Evolutionary conservation across 2,888 invertebrate genomes (phyloP), one percentile per base, ranked within the genome.

Genomic region (Cheilosia vernalis): DNA sequence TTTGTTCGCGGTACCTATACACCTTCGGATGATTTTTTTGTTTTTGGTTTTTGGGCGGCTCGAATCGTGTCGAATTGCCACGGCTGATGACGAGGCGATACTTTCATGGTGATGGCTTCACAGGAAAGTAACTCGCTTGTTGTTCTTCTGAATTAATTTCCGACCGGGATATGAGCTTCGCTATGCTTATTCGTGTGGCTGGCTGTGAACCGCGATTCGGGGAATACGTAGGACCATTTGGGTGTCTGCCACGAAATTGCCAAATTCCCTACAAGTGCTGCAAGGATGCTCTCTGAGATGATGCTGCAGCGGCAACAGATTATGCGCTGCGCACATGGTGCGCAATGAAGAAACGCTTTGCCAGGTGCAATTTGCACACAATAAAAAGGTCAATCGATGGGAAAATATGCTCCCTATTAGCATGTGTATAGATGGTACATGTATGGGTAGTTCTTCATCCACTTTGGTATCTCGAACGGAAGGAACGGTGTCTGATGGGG

Each of bases 311-410:
- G 10, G 4, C 7, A 27, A 33, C 49, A 56, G 42, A 76, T 63
- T 56, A 33, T 37, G 19, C 61, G 9, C 44, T 15, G 7, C 44
- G 19, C 44, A 33, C 55, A 51, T 49, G 42, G 30, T 53, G 24
- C 27, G 53, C 13, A 63, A 51, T 30, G 49, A 70, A 51, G 51
- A 40, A 37, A 42, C 55, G 17, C n/a, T 19, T 58, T 15, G 2
- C 42, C 72, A 55, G 30, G 42, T 64, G 64, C 82, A 85, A 87
- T 88, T 87, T 87, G 84, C 88, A 87, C 80, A 87, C 88, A 87
- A 85, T 88, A 87, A 88, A 87, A 87, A 73, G 33, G 55, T 56
- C 21, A 19, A 7, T 42, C 15, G 61, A 56, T 47, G 47, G 44
- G 56, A 40, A 60, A 77, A 82, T 66, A 63, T 37, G 55, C 10